phyloP scores from a whole-genome alignment of 2,888 invertebrate genomes.

The Phasia obesa region DNA sequence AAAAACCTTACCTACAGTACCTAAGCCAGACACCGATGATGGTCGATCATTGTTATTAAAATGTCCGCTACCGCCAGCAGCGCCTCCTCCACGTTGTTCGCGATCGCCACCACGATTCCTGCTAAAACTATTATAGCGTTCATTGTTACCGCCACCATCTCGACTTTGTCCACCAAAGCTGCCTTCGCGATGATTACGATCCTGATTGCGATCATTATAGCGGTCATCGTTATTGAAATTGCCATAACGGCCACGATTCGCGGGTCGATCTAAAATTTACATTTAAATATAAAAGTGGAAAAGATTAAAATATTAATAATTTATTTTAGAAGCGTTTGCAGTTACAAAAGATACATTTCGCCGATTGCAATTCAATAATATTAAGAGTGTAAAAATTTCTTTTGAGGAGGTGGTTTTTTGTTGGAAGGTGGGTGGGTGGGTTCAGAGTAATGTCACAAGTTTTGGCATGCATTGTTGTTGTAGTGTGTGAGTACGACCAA shows the following conservation, averaged over 20 bases:
- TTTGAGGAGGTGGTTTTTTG: constrained; percentile 44
- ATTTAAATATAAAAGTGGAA: constrained; percentile 2
- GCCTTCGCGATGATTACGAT: constrained; percentile 81
- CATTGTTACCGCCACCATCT: constrained; percentile 80
- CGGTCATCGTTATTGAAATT: constrained; percentile 82
- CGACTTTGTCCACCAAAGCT: constrained; percentile 79
- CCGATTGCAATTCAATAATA: background rate
- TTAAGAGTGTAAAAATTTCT: constrained; percentile 32
- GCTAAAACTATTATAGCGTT: constrained; percentile 82
- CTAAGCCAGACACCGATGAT: constrained; percentile 73
- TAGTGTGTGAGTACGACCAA: constrained; percentile 26
- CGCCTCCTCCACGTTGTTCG: constrained; percentile 71
- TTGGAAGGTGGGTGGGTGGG: constrained; percentile 44
- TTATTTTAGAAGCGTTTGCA: no score
- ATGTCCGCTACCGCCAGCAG: constrained; percentile 76
- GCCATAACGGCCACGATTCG: constrained; percentile 82
- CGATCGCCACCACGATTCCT: constrained; percentile 81
- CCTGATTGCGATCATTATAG: constrained; percentile 78
- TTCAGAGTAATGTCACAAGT: constrained; percentile 20
- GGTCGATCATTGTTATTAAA: constrained; percentile 76
- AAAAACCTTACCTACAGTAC: constrained; percentile 73
- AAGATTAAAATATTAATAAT: no score
- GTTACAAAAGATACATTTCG: no score
- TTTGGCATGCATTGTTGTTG: constrained; percentile 50
- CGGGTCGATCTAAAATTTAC: constrained; percentile 79